Conservation (phyloP, 2,888 invertebrate species). For the Leuctra nigra region DNA sequence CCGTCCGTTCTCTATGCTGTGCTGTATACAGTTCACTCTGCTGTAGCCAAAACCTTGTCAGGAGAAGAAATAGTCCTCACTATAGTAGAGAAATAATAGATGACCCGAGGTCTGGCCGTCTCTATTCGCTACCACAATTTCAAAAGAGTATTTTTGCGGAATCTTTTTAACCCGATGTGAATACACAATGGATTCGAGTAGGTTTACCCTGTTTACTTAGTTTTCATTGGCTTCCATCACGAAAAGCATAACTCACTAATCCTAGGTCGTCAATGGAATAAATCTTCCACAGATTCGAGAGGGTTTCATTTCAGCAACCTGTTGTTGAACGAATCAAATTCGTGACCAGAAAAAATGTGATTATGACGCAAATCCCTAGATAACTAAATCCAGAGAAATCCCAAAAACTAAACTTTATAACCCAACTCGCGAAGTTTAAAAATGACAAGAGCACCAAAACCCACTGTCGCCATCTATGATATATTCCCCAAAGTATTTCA, state of each 20-base stretch:
- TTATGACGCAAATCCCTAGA: too few species aligned
- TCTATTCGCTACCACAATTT: slow-evolving; percentile 6
- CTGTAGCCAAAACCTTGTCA: slow-evolving; percentile 11
- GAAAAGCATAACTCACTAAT: neutral
- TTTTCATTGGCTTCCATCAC: slow-evolving; percentile 1
- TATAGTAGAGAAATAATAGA: slow-evolving; percentile 12
- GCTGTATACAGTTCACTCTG: slow-evolving; percentile 1
- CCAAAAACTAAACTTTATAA: too few species aligned
- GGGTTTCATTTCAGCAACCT: too few species aligned
- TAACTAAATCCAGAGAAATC: too few species aligned
- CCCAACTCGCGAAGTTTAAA: too few species aligned
- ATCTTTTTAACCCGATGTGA: slow-evolving; percentile 9
- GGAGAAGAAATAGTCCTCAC: slow-evolving; percentile 13
- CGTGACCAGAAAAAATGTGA: too few species aligned
- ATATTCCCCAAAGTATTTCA: too few species aligned
- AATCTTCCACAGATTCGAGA: too few species aligned
- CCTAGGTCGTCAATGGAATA: neutral
- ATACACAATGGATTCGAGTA: slow-evolving; percentile 6
- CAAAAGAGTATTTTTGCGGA: slow-evolving; percentile 9
- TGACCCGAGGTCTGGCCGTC: neutral
- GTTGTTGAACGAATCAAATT: too few species aligned
- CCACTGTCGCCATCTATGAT: too few species aligned
- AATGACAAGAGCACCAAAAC: too few species aligned
- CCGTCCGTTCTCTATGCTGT: neutral
- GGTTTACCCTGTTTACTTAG: slow-evolving; percentile 10